A percentile compares a stretch with the other conserved stretches of the same genome.
Conservation (phyloP, 2,113 vertebrate species). For the Rynchops niger region DNA sequence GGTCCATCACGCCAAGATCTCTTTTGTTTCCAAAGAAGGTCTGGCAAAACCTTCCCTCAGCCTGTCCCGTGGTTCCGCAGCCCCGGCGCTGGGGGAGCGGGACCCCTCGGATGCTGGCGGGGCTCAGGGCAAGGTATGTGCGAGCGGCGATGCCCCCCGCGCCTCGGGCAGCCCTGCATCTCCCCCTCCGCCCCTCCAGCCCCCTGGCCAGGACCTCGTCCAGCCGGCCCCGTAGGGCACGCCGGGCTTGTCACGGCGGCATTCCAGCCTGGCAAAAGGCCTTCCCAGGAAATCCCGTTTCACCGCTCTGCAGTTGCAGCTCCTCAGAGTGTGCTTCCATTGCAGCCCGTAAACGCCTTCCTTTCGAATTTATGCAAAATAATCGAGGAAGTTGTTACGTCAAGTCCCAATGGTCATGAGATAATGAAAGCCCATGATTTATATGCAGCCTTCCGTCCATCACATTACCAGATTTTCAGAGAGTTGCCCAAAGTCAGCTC, state of each 20-base stretch:
- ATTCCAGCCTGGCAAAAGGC: background rate
- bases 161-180: background rate
- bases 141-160: background rate
- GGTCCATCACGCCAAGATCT: accelerated
- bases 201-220: background rate
- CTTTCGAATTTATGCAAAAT: background rate
- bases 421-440: background rate
- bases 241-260: background rate
- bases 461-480: background rate
- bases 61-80: background rate
- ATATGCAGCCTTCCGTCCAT: background rate
- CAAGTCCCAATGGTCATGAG: accelerated
- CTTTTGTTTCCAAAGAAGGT: background rate
- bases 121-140: background rate
- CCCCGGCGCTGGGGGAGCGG: accelerated
- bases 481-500: background rate
- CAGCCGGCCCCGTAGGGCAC: background rate
- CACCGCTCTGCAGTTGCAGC: background rate
- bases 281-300: background rate
- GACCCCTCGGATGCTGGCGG: background rate
- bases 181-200: accelerated
- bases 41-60: background rate
- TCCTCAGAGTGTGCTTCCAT: background rate
- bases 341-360: background rate
- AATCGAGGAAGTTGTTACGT: background rate